phyloP scores from a whole-genome alignment of 2,888 invertebrate species.

The Pantelozetes paolii region DNA sequence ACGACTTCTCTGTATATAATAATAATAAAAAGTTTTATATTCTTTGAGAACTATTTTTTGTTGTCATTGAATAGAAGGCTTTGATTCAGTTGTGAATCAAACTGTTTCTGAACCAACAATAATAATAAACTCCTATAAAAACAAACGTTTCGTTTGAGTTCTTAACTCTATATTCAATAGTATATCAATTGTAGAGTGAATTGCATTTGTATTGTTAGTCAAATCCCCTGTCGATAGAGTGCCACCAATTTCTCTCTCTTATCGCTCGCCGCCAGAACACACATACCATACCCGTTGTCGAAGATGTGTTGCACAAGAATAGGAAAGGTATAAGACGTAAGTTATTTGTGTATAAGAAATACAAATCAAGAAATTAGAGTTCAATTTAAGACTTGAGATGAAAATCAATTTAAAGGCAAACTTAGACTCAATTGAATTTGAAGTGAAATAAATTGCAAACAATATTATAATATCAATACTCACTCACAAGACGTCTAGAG shows the following conservation, averaged over 20 bases:
- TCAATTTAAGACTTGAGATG: background rate
- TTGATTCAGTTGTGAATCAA: background rate
- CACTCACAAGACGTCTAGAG: background rate
- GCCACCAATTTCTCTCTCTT: background rate
- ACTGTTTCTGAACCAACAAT: background rate
- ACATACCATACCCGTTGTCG: background rate
- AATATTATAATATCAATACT: background rate
- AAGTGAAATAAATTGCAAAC: background rate
- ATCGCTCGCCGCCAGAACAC: background rate
- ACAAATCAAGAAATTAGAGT: background rate
- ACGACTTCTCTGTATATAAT: background rate
- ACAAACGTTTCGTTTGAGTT: background rate
- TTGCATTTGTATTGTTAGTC: constrained; percentile 1
- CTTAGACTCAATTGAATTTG: constrained; percentile 5
- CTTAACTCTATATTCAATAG: background rate
- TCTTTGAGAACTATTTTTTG: background rate
- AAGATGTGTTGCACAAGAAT: background rate
- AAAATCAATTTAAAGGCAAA: constrained; percentile 1
- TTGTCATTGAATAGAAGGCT: background rate
- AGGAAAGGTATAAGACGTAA: background rate
- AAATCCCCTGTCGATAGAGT: background rate
- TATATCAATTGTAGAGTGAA: background rate
- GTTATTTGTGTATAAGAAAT: background rate
- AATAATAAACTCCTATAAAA: constrained; percentile 15
- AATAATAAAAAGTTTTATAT: background rate